phyloP scores from a whole-genome alignment of 2,797 vertebrate genomes.

The Sarcoramphus papa region DNA sequence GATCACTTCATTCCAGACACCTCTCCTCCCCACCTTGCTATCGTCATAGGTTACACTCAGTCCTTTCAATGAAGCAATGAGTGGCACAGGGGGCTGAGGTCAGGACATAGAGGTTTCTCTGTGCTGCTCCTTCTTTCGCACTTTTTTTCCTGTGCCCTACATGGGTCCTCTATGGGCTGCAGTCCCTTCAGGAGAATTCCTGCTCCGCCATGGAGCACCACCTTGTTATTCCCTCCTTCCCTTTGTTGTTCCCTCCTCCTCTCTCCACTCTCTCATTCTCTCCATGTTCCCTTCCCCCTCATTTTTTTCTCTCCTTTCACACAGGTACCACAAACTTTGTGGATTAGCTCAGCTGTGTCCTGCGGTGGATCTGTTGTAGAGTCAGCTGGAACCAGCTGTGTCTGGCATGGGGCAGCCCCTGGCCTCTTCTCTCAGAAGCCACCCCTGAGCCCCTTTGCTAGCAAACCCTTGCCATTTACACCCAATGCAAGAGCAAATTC shows the following conservation, averaged over 20 bases:
- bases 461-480: neutral
- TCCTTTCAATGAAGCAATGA: neutral
- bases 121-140: neutral
- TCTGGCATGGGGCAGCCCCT: neutral
- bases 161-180: neutral
- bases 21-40: too few species aligned
- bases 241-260: neutral
- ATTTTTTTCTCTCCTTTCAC: neutral
- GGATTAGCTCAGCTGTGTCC: neutral
- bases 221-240: neutral
- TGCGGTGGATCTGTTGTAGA: neutral
- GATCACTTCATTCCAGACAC: neutral
- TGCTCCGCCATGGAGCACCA: neutral
- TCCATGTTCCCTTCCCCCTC: neutral
- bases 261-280: neutral
- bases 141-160: neutral
- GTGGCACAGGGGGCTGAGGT: neutral
- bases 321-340: neutral
- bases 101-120: neutral
- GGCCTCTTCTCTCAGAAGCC: neutral
- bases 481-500: neutral
- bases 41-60: neutral
- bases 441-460: neutral
- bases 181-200: neutral
- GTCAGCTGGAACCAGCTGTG: neutral